These are phyloP conservation scores for Drosophila mimica DNA, from an alignment of 2,888 invertebrate species.

Conservation along the genomic window DNA sequence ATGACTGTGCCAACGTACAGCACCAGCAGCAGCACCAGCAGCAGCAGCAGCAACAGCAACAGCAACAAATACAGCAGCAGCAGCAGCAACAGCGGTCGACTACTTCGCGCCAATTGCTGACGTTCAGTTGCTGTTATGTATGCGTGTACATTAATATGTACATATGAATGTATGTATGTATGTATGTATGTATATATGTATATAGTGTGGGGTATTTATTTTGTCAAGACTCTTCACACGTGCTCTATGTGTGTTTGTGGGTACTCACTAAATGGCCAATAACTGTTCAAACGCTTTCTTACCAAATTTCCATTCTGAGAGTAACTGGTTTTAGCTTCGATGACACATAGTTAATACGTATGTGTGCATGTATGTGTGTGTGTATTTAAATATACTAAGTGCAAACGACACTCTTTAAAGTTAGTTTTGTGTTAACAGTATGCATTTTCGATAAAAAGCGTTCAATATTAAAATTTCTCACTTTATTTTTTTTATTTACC, in stretches of 20 bases:
- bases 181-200: neutral
- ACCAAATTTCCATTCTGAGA: slow-evolving; percentile 51
- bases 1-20: slow-evolving; percentile 53
- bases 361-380: neutral
- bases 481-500: neutral
- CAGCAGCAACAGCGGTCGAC: slow-evolving; percentile 15
- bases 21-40: slow-evolving; percentile 17
- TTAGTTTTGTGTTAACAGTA: neutral
- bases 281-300: slow-evolving; percentile 48
- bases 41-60: slow-evolving; percentile 15
- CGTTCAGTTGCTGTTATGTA: slow-evolving; percentile 36
- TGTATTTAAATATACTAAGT: neutral
- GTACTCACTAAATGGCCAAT: slow-evolving; percentile 44
- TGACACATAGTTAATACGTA: slow-evolving; percentile 21
- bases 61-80: slow-evolving; percentile 18
- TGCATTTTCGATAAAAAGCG: neutral
- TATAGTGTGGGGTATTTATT: slow-evolving; percentile 23
- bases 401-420: neutral
- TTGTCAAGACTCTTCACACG: slow-evolving; percentile 29
- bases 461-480: neutral
- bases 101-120: slow-evolving; percentile 63
- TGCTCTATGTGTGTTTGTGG: slow-evolving; percentile 25
- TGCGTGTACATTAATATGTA: neutral
- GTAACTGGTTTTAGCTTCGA: slow-evolving; percentile 45
- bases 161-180: neutral